phyloP scores from a whole-genome alignment of 2,797 vertebrate genomes.

The Ctenosaura bakeri region DNA sequence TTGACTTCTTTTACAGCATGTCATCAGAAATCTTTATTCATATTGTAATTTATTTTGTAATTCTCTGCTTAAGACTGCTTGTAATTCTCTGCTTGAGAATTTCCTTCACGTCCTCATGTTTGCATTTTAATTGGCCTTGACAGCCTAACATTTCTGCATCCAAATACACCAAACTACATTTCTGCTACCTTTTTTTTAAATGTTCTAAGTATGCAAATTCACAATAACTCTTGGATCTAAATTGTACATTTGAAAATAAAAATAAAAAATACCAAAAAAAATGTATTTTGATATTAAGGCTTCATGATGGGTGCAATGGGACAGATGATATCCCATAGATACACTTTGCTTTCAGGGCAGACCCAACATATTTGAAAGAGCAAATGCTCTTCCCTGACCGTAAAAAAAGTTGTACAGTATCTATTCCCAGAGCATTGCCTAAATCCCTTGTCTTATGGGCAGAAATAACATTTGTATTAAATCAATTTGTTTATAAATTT shows the following conservation, averaged over 20 bases:
- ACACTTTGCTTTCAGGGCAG: not conserved
- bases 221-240: no score
- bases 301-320: not conserved
- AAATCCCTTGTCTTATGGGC: not conserved
- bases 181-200: no score
- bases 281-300: not conserved
- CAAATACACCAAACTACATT: constrained; percentile 53
- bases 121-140: constrained; percentile 63
- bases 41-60: constrained; percentile 62
- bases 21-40: constrained; percentile 47
- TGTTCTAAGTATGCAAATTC: no score
- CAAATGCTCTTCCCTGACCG: not conserved
- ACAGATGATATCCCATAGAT: not conserved
- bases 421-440: not conserved
- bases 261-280: constrained; percentile 49
- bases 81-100: constrained; percentile 60
- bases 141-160: constrained; percentile 51
- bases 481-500: no score
- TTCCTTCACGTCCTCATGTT: constrained; percentile 45
- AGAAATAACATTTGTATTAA: no score
- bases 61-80: no score
- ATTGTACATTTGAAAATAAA: constrained; percentile 25
- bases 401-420: not conserved
- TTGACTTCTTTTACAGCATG: constrained; percentile 50
- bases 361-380: not conserved